Conservation (phyloP, 1,140 invertebrate species). For the Zaprionus ghesquierei region DNA sequence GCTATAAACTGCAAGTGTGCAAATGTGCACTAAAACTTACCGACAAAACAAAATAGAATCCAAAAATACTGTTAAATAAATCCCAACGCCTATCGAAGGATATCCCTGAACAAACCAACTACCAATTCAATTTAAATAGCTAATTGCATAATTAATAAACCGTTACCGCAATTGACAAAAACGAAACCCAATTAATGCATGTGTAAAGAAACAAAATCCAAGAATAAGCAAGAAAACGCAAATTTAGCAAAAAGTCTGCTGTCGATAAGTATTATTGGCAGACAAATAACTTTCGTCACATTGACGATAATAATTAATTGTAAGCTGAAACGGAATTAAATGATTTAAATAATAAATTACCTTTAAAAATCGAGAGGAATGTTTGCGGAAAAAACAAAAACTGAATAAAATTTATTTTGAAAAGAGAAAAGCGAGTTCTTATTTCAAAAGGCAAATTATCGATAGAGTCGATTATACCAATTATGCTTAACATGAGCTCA, state of each 20-base stretch:
- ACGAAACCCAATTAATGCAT: constrained; percentile 64
- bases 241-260: constrained; percentile 78
- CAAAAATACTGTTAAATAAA: constrained; percentile 25
- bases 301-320: constrained; percentile 81
- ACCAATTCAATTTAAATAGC: constrained; percentile 77
- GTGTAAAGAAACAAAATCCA: constrained; percentile 62
- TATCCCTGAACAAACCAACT: constrained; percentile 48
- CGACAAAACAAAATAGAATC: constrained; percentile 28
- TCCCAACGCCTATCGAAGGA: constrained; percentile 29
- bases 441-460: background rate
- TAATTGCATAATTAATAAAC: constrained; percentile 75
- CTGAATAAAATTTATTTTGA: constrained; percentile 81
- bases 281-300: constrained; percentile 82
- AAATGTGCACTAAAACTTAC: constrained; percentile 61
- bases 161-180: constrained; percentile 61
- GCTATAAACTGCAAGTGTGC: constrained; percentile 68
- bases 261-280: constrained; percentile 81
- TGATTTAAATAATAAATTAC: constrained; percentile 80
- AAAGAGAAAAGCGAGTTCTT: constrained; percentile 51
- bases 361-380: constrained; percentile 80
- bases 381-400: constrained; percentile 71
- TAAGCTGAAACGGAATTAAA: constrained; percentile 77
- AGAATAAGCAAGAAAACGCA: constrained; percentile 31
- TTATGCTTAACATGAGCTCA: background rate
- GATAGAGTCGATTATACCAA: background rate